Conservation (phyloP, 1,140 invertebrate genomes). For the Magallana gigas region DNA sequence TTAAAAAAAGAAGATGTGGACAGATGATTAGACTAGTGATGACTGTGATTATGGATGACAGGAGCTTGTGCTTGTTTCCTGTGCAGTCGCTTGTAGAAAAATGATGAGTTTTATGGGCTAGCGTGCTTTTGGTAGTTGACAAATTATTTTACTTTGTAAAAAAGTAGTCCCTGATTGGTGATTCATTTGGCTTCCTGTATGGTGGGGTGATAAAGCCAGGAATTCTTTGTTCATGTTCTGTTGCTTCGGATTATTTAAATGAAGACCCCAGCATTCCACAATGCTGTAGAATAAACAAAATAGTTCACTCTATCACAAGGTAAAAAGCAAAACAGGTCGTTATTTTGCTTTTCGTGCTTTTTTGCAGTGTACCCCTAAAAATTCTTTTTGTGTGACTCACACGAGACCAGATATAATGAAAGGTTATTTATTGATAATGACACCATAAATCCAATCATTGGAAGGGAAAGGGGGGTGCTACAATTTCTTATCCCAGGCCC, state of each 20-base stretch:
- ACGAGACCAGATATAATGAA: not conserved
- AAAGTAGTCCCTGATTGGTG: conserved; percentile 32
- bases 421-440: conserved; percentile 25
- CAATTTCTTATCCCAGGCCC: not conserved
- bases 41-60: not conserved
- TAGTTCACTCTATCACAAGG: not conserved
- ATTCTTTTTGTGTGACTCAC: conserved; percentile 29
- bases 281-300: not conserved
- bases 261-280: conserved; percentile 21
- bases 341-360: no score
- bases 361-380: conserved; percentile 30
- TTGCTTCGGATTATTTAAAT: conserved; percentile 8
- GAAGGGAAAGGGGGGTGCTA: not conserved
- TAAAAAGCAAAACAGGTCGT: conserved; percentile 22
- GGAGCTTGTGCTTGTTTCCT: not conserved
- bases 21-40: no score
- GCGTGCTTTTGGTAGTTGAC: conserved; percentile 1
- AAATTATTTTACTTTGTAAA: not conserved
- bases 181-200: conserved; percentile 19
- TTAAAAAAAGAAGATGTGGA: no score
- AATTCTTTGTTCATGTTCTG: conserved; percentile 12
- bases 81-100: not conserved
- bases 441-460: not conserved
- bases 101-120: not conserved
- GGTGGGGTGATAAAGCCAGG: conserved; percentile 1